Base-by-base conservation (phyloP, 2,888 invertebrate species). In the Thalpophila matura region DNA sequence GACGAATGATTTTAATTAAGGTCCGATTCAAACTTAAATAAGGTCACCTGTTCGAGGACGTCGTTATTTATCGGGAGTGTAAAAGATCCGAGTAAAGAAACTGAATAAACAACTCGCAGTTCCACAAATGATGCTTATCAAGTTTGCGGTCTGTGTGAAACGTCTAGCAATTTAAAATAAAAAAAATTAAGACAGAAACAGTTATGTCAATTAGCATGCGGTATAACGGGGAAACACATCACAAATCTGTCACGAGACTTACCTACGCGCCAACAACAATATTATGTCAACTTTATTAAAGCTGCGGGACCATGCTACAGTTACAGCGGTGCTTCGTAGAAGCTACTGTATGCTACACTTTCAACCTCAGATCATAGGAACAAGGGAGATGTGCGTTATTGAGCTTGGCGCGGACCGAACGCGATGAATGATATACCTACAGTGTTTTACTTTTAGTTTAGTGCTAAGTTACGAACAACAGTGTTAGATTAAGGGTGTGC, bases 211-310 rank as follows among this genome's bases (percentile, higher is more conserved):
- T 84, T 84, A 81, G 77, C 72, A 81, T 82, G 78, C 79, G 77
- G 79, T 74, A 60, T 86, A 87, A 86, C 87, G 84, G 87, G 66
- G 57, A 68, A 56, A 61, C 71, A 69, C 66, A 71, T 77, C 77
- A 81, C 79, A 80, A 80, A 86, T 85, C 84, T 81, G 84, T 85
- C 85, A 82, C 70, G 82, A 80, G 43, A 16, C 55, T 62, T 33
- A 16, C 55, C 60, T 33, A 45, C 82, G 81, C 83, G 47, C 14
- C 16, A 82, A 83, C 82, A 76, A 80, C 81, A 79, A 82, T 80
- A 86, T 88, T 85, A 86, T 85, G 84, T 81, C 82, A 84, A 84
- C 77, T 83, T 78, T 81, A 86, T 80, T 80, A 50, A 66, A 31
- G 69, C 72, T 67, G 63, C 40, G 53, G 45, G 61, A 54, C 45